Evolutionary conservation across 2,797 vertebrate genomes (phyloP), one percentile per base, ranked within the genome.

Genomic region (Falco rusticolus): DNA sequence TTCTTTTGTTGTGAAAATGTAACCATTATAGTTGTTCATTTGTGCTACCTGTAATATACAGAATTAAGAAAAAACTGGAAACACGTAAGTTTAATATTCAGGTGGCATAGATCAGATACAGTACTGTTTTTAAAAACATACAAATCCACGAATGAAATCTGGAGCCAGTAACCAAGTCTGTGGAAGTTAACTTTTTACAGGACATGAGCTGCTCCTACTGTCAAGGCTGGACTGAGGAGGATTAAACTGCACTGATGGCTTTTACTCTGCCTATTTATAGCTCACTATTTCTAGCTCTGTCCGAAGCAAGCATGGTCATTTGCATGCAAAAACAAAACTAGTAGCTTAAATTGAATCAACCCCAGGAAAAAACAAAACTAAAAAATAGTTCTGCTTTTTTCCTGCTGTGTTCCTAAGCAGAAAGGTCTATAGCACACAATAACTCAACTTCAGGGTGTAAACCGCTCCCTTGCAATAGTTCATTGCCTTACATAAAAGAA

Each of bases 371-470:
- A 60, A 21, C 6, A 45, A 66, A 66, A 11, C 3, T 1, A 6
- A 56, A 79, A 31, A 5, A 2, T 50, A 8, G n/a, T 90, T 89
- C 70, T 60, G 18, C 5, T 10, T 81, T 89, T 79, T 78, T 41
- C 21, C 10, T 57, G 11, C 25, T 16, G 5, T 34, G 3, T 56
- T 74, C 26, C 17, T 50, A 41, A 78, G 33, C 16, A 68, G 57
- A 70, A 80, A 59, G 2, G 3, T 43, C 18, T 15, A 29, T 9
- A 68, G 5, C 2, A 16, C 12, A 20, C 0, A 0, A 6, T 28
- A 83, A 24, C 16, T 59, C 65, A 65, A 74, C 10, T 80, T 64
- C 20, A 24, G 26, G 11, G 20, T 37, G 22, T 24, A 41, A 68
- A 41, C 11, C 4, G 0, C 16, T 61, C 13, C 16, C 34, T 10